Conservation (phyloP, 2,113 vertebrate genomes). For the Dryoscopus gambensis region DNA sequence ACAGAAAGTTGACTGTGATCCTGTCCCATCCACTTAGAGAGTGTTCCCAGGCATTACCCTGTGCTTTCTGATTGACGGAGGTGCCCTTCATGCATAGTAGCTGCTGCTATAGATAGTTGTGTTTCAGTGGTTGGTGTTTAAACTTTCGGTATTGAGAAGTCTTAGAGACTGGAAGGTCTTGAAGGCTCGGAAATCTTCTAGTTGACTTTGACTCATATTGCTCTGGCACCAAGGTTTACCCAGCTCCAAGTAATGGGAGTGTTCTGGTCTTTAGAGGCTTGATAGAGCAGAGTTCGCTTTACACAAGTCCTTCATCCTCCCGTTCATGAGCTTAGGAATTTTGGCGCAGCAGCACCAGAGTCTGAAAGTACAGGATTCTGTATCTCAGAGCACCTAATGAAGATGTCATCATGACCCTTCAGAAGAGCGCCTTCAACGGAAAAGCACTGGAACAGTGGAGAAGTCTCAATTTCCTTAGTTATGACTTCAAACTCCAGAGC, state of each 20-base stretch:
- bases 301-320: background rate
- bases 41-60: background rate
- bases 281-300: background rate
- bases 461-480: background rate
- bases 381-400: background rate
- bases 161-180: background rate
- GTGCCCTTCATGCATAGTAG: background rate
- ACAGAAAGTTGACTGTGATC: background rate
- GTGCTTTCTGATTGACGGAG: background rate
- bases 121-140: background rate
- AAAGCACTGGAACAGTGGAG: background rate
- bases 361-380: background rate
- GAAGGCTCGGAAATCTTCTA: background rate
- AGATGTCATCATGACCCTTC: background rate
- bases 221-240: background rate
- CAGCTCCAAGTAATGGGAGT: background rate
- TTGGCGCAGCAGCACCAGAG: background rate
- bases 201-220: background rate
- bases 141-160: background rate
- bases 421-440: background rate
- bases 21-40: background rate
- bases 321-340: background rate
- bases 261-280: accelerated
- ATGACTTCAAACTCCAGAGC: background rate
- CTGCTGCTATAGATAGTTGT: background rate